These are phyloP conservation scores for Pelochelys cantorii DNA, from an alignment of 2,797 vertebrate genomes.

Conservation along the genomic window DNA sequence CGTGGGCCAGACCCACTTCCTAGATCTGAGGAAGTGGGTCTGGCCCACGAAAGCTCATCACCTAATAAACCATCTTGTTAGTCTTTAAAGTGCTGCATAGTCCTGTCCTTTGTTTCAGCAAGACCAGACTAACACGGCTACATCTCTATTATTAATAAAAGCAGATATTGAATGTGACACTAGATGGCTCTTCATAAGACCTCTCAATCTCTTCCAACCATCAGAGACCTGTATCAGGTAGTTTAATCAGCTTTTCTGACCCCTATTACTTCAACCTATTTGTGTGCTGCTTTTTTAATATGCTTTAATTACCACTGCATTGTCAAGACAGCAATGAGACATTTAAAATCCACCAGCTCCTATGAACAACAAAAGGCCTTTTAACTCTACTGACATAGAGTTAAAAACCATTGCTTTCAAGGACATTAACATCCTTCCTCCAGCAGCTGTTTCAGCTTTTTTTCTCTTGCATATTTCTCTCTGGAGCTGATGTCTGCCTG, in stretches of 20 bases:
- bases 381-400: not conserved
- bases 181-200: not conserved
- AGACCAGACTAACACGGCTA: too few relatives aligned
- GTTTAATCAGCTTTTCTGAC: not conserved
- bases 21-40: too few relatives aligned
- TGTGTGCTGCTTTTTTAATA: not conserved
- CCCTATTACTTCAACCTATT: not conserved
- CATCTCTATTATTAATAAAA: too few relatives aligned
- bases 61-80: too few relatives aligned
- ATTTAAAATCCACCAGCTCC: not conserved
- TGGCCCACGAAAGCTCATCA: too few relatives aligned
- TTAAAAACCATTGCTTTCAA: not conserved
- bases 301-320: not conserved
- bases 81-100: too few relatives aligned
- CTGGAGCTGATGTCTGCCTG: not conserved
- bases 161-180: conserved; percentile 5
- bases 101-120: too few relatives aligned
- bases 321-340: not conserved
- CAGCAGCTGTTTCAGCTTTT: not conserved
- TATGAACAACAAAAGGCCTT: not conserved
- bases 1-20: too few relatives aligned
- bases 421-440: not conserved
- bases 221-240: not conserved
- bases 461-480: not conserved
- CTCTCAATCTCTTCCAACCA: not conserved